A percentile compares a stretch with the other conserved stretches of the same genome.
phyloP scores from a whole-genome alignment of 2,797 vertebrate genomes.

The Avahi laniger region DNA sequence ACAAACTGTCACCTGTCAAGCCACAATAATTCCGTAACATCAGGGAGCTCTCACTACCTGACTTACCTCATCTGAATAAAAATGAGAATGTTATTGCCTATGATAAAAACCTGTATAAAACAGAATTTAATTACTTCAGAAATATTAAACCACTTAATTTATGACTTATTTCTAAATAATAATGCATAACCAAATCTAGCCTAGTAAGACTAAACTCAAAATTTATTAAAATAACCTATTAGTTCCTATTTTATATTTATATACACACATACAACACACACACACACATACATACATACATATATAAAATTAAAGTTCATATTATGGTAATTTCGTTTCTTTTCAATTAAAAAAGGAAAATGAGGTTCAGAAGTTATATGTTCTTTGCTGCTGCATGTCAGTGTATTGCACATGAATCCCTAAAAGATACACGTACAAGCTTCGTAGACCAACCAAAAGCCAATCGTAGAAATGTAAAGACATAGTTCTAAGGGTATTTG shows the following conservation, averaged over 20 bases:
- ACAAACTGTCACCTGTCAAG: neutral
- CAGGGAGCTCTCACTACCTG: neutral
- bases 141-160: neutral
- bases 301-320: neutral
- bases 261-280: neutral
- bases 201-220: neutral
- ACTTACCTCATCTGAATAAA: neutral
- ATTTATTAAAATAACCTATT: neutral
- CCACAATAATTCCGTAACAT: too few relatives aligned
- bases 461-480: accelerated
- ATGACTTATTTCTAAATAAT: neutral
- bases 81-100: neutral
- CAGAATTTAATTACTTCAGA: neutral
- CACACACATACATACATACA: neutral
- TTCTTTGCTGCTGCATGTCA: neutral
- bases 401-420: neutral
- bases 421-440: accelerated
- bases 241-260: neutral
- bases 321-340: neutral
- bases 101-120: neutral
- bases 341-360: neutral
- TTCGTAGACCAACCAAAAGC: neutral
- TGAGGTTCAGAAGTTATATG: neutral
- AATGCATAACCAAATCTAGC: neutral
- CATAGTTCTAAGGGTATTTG: accelerated